Base-by-base conservation (phyloP, 1,140 invertebrate species). In the Eumeta japonica region DNA sequence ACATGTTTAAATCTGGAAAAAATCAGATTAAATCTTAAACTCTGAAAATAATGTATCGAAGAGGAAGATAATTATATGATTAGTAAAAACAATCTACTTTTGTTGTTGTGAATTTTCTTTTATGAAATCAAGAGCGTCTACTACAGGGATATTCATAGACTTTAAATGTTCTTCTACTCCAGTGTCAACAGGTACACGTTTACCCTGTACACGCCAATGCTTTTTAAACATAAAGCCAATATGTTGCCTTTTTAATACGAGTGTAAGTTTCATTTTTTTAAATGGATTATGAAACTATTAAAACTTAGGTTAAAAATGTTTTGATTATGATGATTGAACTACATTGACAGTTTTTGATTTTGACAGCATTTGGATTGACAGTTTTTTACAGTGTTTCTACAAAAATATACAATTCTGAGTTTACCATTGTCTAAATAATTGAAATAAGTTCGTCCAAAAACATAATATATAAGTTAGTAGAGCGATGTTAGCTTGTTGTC, bases 171-270 rank as follows among this genome's bases (percentile, higher is more conserved):
- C 46, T 48, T 81, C 79, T 7, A 77, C 54, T 1, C 71, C 70
- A 2, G 76, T 80, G 16, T 82, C 67, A 11, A 60, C 32, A 3
- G 79, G 62, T 44, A 65, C 66, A 45, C 79, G 75, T 54, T 80
- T 81, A 0, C 82, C 78, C 61, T 85, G 79, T 4, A 78, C 39
- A 37, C 77, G 55, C 87, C 87, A 89, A 58, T 86, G 75, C 35
- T 72, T 79, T 56, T 81, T 83, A 35, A 83, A 81, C 64, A 81
- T 79, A 72, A 83, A 81, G 18, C 78, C 84, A 48, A 87, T 78
- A 56, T 88, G 83, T 50, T 87, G 84, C 32, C 79, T 74, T 16
- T 55, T 77, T 36, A 88, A 58, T 20, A 79, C 57, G 40, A 72
- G 66, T 3, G 84, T 81, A 28, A 86, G 46, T 46, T 79, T 81